phyloP scores from a whole-genome alignment of 2,113 vertebrate genomes.

The Rynchops niger region DNA sequence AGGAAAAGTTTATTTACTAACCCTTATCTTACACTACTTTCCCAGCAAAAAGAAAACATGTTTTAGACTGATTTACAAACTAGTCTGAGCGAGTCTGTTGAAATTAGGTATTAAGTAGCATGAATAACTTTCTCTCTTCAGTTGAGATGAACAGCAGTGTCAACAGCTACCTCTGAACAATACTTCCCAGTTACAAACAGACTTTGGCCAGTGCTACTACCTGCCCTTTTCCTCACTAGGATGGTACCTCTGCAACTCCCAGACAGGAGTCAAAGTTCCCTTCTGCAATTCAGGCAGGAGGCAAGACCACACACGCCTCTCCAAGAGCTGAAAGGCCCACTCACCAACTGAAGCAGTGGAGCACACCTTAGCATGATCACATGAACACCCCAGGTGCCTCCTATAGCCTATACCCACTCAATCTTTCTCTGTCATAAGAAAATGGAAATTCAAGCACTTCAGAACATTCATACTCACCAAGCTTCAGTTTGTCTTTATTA shows the following conservation, averaged over 20 bases:
- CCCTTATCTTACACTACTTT: background rate
- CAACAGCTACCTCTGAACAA: background rate
- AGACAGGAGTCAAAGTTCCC: background rate
- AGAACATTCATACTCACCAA: conserved; percentile 80
- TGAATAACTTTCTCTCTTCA: background rate
- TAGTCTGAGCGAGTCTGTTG: background rate
- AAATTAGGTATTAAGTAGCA: background rate
- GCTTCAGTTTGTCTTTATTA: conserved; percentile 86
- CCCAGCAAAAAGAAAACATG: background rate
- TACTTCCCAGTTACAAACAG: background rate
- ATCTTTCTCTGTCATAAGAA: background rate
- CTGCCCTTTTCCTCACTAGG: background rate
- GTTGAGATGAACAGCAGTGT: background rate
- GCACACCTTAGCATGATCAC: background rate
- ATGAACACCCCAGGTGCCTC: background rate
- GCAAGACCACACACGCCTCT: background rate
- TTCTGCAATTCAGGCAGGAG: background rate
- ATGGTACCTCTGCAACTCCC: background rate
- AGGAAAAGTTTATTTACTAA: background rate
- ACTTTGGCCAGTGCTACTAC: background rate
- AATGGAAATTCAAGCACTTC: background rate
- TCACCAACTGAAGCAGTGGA: background rate
- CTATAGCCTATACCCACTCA: background rate
- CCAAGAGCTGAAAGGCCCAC: background rate
- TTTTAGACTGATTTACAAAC: background rate